Base-by-base conservation (phyloP, 2,113 vertebrate genomes). In the Canis aureus region DNA sequence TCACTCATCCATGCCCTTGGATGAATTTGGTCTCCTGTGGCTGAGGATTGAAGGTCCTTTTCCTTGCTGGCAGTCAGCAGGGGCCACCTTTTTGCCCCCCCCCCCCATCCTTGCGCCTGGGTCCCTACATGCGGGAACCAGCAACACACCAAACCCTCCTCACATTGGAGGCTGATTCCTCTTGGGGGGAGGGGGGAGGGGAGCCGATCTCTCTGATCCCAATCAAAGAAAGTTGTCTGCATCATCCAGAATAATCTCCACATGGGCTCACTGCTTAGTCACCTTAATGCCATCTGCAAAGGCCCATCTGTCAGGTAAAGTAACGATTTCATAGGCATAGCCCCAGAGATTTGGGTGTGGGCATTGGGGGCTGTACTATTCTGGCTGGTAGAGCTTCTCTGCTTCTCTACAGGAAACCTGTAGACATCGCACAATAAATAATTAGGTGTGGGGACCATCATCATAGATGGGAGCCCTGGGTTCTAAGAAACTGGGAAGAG, bases 381-480 rank as follows among this genome's bases (percentile, higher is more conserved):
- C 35, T 74, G 69, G 32, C 64, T 49, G 55, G 57, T 38, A 51
- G 66, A 71, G 82, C 12, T 11, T 55, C 73, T 57, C 35, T 59
- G 67, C 55, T 51, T 91, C 35, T 83, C 32, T 3, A n/a, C 22
- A 74, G 67, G n/a, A 80, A 38, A 43, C 27, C 51, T 17, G 12
- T 2, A 51, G 62, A 43, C 43, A 43, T 43, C 43, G 43, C 43
- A 43, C 43, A 11, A 5, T 35, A 32, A 19, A 22, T 13, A 43
- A 43, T 43, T 0, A 43, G 43, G 43, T 43, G 43, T 43, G 43
- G 43, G 7, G 43, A 43, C 43, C 43, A 43, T 43, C 43, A 8
- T 16, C 10, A 9, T 10, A 23, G 22, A 25, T 7, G 3, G 16
- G 6, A 32, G 13, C 4, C 8, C 5, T 22, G 5, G 2, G 35